Conservation (phyloP, 2,113 vertebrate species). For the Syrrhaptes paradoxus region DNA sequence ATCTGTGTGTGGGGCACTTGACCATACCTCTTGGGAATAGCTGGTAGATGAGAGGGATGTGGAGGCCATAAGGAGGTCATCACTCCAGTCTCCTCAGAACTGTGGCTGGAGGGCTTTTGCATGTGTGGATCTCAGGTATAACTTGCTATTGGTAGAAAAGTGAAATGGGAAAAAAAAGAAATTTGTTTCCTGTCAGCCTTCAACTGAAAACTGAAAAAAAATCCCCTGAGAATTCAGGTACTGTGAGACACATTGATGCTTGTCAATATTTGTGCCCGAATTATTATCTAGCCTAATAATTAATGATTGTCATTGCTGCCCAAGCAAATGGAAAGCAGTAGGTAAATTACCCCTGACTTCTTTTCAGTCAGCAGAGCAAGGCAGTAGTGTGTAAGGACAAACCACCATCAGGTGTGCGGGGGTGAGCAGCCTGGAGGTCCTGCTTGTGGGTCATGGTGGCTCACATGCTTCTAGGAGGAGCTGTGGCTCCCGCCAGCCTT, state of each 20-base stretch:
- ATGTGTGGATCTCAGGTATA: background rate
- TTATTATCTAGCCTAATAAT: background rate
- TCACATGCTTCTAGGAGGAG: background rate
- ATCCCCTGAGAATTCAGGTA: background rate
- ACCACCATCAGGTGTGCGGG: background rate
- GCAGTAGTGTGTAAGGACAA: background rate
- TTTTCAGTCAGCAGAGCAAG: background rate
- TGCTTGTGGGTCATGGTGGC: background rate
- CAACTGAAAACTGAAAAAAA: background rate
- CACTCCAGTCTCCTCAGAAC: background rate
- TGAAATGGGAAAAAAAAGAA: background rate
- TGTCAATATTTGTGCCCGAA: background rate
- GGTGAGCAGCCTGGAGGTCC: background rate
- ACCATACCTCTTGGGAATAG: background rate
- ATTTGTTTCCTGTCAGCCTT: background rate
- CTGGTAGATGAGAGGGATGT: background rate
- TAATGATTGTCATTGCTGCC: background rate
- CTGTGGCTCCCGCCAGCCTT: background rate
- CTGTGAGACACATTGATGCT: background rate
- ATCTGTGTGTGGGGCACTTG: background rate
- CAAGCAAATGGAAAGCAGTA: background rate
- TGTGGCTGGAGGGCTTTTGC: background rate
- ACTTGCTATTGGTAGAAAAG: background rate
- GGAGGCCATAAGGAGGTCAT: background rate
- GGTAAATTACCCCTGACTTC: background rate